Evolutionary conservation across 2,113 vertebrate genomes (phyloP), one percentile per base, ranked within the genome.

Genomic region (Proterorhinus semilunaris): DNA sequence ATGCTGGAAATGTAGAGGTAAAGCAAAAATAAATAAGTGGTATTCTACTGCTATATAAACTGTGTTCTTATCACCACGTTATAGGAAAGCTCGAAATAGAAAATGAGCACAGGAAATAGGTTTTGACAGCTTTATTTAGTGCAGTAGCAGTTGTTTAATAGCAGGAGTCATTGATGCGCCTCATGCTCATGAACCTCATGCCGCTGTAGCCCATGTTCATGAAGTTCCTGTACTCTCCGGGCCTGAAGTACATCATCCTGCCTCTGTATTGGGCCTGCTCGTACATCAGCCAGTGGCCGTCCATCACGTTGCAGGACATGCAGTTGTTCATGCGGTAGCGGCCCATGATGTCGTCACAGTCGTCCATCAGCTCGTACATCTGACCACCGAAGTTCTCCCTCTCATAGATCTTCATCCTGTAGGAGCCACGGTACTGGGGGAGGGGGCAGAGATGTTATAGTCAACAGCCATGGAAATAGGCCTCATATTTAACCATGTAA

Each of bases 271-370:
- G 68, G 71, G 90, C 70, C 81, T 91, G 89, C 74, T 93, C 92
- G 62, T 90, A 92, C 83, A 93, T 86, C 71, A 91, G 85, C 92
- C 92, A 93, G 83, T 92, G 90, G 55, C 92, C 92, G 0, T 93
- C 91, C 88, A 92, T 91, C 79, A 92, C 91, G 62, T 92, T 86
- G 85, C 90, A 91, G 83, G 92, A 93, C 86, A 89, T 85, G 78
- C 90, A 92, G 80, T 92, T 90, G 70, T 78, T 79, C 89, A 92
- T 86, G 70, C 78, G 84, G 86, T 78, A 92, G 17, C 89, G 87
- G 12, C 91, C 90, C 88, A 80, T 85, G 72, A 90, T 69, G 76
- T 75, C 86, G 46, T 91, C 88, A 6, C 92, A 92, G 82, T 93
- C 91, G 1, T 92, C 88, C 85, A 80, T 90, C 76, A 91, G 62